A percentile compares a stretch with the other conserved stretches of the same genome.
Conservation (phyloP, 1,140 invertebrate genomes). For the Aphelenchoides besseyi region DNA sequence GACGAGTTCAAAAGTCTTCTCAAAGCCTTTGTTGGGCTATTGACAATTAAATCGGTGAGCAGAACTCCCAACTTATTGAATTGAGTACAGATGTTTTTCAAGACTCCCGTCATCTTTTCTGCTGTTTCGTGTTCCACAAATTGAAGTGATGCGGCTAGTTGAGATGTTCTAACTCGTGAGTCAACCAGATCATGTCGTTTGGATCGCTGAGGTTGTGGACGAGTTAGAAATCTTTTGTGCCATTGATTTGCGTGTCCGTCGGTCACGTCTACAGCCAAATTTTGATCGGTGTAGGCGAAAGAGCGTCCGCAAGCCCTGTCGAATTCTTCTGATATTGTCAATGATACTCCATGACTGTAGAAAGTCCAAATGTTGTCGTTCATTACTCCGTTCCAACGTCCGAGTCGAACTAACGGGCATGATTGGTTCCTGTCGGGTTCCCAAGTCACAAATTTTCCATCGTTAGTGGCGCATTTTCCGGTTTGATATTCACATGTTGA, state of each 20-base stretch:
- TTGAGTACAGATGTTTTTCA: neutral
- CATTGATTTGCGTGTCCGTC: neutral
- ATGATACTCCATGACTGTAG: neutral
- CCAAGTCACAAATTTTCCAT: neutral
- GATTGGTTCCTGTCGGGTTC: neutral
- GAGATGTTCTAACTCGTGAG: neutral
- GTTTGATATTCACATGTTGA: neutral
- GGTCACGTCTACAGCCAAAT: neutral
- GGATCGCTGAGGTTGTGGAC: neutral
- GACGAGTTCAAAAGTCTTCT: neutral
- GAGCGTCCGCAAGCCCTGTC: neutral
- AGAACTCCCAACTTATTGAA: neutral
- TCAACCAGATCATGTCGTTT: neutral
- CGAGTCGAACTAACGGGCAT: neutral
- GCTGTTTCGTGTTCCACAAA: neutral
- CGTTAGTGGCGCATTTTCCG: neutral
- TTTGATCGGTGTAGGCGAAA: neutral
- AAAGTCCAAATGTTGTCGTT: neutral
- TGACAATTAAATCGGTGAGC: neutral
- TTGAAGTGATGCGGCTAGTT: neutral
- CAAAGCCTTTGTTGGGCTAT: neutral
- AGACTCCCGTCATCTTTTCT: neutral
- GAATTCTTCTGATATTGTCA: neutral
- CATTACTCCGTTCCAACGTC: neutral
- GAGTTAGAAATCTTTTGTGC: neutral